These are phyloP conservation scores for Ardeotis arabs DNA, from an alignment of 2,113 vertebrate species.

Conservation along the genomic window DNA sequence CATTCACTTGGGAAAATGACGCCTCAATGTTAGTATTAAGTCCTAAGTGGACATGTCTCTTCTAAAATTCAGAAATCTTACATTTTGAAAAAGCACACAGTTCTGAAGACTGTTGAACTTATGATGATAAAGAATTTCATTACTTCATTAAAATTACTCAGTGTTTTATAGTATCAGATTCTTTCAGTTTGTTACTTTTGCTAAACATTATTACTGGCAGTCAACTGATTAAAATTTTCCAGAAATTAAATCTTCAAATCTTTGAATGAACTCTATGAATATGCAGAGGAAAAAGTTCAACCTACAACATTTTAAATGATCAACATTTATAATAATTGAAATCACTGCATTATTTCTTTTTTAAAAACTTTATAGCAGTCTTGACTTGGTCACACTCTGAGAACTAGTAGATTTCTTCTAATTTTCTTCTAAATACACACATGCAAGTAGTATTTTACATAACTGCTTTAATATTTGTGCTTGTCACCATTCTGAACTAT, in stretches of 20 bases:
- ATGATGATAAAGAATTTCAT: neutral
- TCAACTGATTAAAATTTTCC: neutral
- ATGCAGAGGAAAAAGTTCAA: neutral
- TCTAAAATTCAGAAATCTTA: neutral
- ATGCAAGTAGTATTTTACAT: conserved; percentile 7
- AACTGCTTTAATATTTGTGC: neutral
- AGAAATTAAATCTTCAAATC: neutral
- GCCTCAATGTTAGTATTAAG: neutral
- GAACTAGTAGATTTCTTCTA: neutral
- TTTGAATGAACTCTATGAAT: neutral
- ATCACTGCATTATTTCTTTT: neutral
- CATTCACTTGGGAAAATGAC: neutral
- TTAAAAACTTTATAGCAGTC: neutral
- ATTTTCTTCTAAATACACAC: neutral
- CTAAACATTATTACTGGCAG: neutral
- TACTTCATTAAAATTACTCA: neutral
- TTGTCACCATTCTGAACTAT: conserved; percentile 22
- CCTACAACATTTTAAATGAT: neutral
- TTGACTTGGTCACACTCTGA: neutral
- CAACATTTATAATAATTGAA: neutral
- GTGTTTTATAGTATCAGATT: neutral
- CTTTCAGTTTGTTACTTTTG: neutral
- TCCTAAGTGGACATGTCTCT: neutral
- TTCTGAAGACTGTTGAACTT: neutral
- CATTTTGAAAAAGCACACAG: neutral